Conservation (phyloP, 2,888 invertebrate genomes). For the Gastracanthus pulcherrimus region DNA sequence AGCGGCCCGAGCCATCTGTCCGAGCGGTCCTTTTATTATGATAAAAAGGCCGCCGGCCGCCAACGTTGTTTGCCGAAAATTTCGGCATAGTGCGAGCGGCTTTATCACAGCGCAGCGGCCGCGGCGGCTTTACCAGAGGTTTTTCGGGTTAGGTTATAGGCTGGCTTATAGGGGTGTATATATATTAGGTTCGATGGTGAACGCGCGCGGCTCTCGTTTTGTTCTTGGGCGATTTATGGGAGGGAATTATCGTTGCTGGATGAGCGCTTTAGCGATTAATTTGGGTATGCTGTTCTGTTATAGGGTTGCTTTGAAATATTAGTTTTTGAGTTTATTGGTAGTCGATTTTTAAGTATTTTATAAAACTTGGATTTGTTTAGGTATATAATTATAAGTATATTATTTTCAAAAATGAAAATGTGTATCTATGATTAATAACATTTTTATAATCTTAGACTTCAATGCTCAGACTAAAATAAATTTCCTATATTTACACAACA, state of each 20-base stretch:
- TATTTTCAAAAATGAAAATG: too few relatives aligned
- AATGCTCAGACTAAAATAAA: too few relatives aligned
- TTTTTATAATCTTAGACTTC: too few relatives aligned
- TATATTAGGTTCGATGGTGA: too few relatives aligned
- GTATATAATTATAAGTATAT: too few relatives aligned
- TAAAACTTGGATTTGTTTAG: too few relatives aligned
- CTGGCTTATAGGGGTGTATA: too few relatives aligned
- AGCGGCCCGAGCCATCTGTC: slow-evolving; percentile 36
- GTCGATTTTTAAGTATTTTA: too few relatives aligned
- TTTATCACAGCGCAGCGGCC: slow-evolving; percentile 1
- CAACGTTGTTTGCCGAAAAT: slow-evolving; percentile 46
- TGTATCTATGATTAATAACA: too few relatives aligned
- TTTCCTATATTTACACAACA: too few relatives aligned
- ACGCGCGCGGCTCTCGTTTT: slow-evolving; percentile 15
- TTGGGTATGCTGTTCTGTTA: neutral
- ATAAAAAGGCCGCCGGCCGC: slow-evolving; percentile 45
- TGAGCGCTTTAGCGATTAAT: neutral
- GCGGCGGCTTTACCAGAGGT: too few relatives aligned
- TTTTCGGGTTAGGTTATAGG: neutral
- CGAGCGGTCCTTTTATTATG: slow-evolving; percentile 48
- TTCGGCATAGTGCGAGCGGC: slow-evolving; percentile 7
- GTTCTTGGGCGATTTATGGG: slow-evolving; percentile 7
- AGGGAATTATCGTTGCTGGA: neutral
- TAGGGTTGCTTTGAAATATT: neutral
- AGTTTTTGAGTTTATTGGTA: neutral